A percentile compares a stretch with the other conserved stretches of the same genome.
These are phyloP conservation scores for Amphilophus citrinellus DNA, from an alignment of 2,113 vertebrate genomes.

Conservation along the genomic window DNA sequence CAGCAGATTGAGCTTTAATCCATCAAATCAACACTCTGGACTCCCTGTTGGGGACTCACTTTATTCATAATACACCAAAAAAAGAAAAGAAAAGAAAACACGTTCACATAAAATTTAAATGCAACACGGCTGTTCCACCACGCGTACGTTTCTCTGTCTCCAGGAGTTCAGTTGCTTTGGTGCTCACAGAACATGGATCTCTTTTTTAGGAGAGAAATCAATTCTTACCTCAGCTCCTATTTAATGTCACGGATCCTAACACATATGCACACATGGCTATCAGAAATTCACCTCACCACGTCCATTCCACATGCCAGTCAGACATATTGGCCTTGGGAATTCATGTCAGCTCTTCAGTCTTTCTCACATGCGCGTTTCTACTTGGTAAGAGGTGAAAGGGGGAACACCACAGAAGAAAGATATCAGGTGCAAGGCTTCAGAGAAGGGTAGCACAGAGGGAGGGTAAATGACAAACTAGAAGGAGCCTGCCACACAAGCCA, in stretches of 20 bases:
- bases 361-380: slow-evolving; percentile 24
- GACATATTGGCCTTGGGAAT: slow-evolving; percentile 44
- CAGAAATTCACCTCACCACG: slow-evolving; percentile 28
- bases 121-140: neutral
- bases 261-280: slow-evolving; percentile 5
- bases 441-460: slow-evolving; percentile 2
- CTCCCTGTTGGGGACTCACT: neutral
- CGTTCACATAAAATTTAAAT: neutral
- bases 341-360: slow-evolving; percentile 31
- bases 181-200: slow-evolving; percentile 16
- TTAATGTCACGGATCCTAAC: slow-evolving; percentile 37
- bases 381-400: slow-evolving; percentile 12
- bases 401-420: slow-evolving; percentile 11
- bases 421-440: slow-evolving; percentile 31
- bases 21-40: slow-evolving; percentile 4
- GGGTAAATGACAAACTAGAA: slow-evolving; percentile 35
- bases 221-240: slow-evolving; percentile 38
- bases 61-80: neutral
- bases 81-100: neutral
- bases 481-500: neutral
- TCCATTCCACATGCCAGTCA: slow-evolving; percentile 37
- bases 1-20: neutral
- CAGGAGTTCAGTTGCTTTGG: neutral
- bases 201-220: slow-evolving; percentile 36
- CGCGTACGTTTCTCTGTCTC: neutral